phyloP scores from a whole-genome alignment of 1,140 invertebrate species.

The Nomia melanderi region DNA sequence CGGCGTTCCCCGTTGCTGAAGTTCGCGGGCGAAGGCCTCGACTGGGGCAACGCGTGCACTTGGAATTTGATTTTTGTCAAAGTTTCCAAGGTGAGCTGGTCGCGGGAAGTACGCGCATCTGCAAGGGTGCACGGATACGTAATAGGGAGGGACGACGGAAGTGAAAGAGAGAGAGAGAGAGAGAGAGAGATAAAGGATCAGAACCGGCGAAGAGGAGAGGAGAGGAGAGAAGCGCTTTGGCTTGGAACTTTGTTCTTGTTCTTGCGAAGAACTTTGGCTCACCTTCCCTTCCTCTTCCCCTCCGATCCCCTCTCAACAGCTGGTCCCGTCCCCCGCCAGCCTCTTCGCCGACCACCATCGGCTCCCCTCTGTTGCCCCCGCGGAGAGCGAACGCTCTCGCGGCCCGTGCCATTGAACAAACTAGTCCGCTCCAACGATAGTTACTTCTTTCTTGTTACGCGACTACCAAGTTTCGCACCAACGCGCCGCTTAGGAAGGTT shows the following conservation, averaged over 20 bases:
- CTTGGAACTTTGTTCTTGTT: constrained; percentile 80
- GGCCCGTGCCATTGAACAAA: constrained; percentile 79
- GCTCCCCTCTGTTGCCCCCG: constrained; percentile 13
- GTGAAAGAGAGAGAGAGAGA: not conserved
- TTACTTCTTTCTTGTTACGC: constrained; percentile 79
- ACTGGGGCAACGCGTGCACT: constrained; percentile 39
- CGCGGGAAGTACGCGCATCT: constrained; percentile 74
- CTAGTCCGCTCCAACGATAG: constrained; percentile 78
- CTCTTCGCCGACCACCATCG: too few species aligned
- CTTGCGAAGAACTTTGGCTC: constrained; percentile 79
- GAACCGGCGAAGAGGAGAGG: too few species aligned
- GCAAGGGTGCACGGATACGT: constrained; percentile 60
- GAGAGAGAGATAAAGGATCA: constrained; percentile 69
- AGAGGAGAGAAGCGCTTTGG: constrained; percentile 64
- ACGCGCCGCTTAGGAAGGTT: constrained; percentile 73
- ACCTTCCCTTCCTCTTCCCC: constrained; percentile 53
- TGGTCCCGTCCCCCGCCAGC: too few species aligned
- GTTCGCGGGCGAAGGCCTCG: constrained; percentile 34
- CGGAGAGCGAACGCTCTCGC: not conserved
- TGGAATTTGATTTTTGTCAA: constrained; percentile 77
- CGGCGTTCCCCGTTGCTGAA: too few species aligned
- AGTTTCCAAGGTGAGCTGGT: constrained; percentile 78
- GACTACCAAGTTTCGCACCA: constrained; percentile 77
- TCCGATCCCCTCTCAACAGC: not conserved
- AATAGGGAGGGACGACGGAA: constrained; percentile 49